Base-by-base conservation (phyloP, 2,797 vertebrate genomes). In the Centropyge bicolor region DNA sequence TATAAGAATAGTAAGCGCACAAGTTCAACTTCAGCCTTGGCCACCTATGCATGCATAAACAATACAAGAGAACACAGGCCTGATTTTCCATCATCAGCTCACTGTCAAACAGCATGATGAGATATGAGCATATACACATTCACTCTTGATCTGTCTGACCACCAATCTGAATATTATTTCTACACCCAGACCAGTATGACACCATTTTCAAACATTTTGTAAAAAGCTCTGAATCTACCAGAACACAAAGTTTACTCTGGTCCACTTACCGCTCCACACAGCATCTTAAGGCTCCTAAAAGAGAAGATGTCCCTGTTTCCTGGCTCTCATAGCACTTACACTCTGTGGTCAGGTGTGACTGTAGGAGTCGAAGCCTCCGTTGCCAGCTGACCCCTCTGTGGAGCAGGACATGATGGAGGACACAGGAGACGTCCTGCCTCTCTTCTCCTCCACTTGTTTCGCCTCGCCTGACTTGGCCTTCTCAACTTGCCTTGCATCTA, bases 191-290 rank as follows among this genome's bases (percentile, higher is more conserved):
- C 7, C 35, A 66, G 4, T 17, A 9, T 10, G 46, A 12, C 12
- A 41, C 0, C 1, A 40, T 19, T 16, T 70, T 63, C 2, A 1
- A 59, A 70, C 22, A 55, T 20, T 3, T 19, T n/a, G n/a, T 20
- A 10, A 38, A 17, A 48, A 5, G 17, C 10, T 20, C 19, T 35
- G 24, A 57, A 45, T 69, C 52, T 56, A 7, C 19, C 31, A 46
- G 1, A 55, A 43, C 16, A 74, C 8, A 43, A 78, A 82, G 19
- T 51, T 38, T 45, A 38, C 31, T 56, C 20, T 43, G 3, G 20
- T 81, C 72, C 87, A 96, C 98, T 95, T 97, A 99, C 98, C 97
- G 96, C 95, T 86, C 91, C 87, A 73, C 95, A 97, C 80, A 98
- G 95, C 97, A 98, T 99, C 91, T 95, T 95, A 93, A 87, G 75